phyloP scores from a whole-genome alignment of 2,797 vertebrate species.

The Cossypha heuglini region DNA sequence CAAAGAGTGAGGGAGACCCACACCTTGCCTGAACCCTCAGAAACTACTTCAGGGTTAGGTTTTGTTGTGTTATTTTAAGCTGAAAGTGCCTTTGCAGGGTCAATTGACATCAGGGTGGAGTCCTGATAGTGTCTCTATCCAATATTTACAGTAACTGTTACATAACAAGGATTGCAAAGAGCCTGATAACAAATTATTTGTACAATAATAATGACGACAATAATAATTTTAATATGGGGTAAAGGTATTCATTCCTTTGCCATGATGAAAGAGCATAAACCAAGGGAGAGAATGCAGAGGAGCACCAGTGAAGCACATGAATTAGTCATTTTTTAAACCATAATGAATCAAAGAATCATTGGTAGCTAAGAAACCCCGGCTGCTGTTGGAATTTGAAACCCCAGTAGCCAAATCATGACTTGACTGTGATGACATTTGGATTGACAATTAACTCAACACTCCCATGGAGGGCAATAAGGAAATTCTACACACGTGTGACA shows the following conservation, averaged over 20 bases:
- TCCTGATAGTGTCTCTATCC: not conserved
- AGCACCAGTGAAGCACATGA: rapidly evolving
- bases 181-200: not conserved
- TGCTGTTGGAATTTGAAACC: not conserved
- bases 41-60: not conserved
- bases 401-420: not conserved
- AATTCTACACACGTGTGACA: not conserved
- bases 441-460: not conserved
- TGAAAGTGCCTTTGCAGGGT: not conserved
- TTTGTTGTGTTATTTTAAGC: not conserved
- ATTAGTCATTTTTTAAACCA: not conserved
- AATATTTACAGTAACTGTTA: not conserved
- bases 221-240: not conserved
- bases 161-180: not conserved
- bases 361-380: not conserved
- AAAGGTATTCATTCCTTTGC: not conserved
- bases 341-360: not conserved
- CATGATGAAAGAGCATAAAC: not conserved
- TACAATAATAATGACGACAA: not conserved
- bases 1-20: not conserved
- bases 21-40: rapidly evolving
- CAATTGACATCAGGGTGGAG: not conserved
- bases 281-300: not conserved
- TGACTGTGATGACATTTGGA: not conserved
- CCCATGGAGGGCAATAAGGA: not conserved